Evolutionary conservation across 1,140 invertebrate genomes (phyloP), one percentile per base, ranked within the genome.

Genomic region (Aphis gossypii): DNA sequence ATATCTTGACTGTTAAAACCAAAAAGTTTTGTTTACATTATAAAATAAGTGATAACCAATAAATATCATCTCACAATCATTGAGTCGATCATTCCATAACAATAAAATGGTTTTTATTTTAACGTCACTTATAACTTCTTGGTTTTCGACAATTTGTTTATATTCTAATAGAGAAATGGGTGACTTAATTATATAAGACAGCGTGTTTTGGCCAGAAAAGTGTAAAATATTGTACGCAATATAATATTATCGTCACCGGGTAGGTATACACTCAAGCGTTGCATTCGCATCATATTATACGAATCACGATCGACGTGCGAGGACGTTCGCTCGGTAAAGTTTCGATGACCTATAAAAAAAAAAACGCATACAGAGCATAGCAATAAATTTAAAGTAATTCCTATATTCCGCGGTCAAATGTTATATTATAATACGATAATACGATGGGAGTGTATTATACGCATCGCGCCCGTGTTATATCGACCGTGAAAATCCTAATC

Each of bases 401-500:
- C 30, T 76, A 76, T 76, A 76, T 76, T 76, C 60, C 60, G 60
- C 60, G 60, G 60, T 76, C 60, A 76, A 76, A 35, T 20, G 5
- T n/a, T n/a, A 76, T 14, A 76, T 35, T 35, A 5, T 23, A 54
- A 35, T 6, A n/a, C 60, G n/a, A 35, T 76, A 76, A 60, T 68
- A n/a, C 5, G 60, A 76, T 76, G 60, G n/a, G n/a, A 76, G 60
- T 14, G n/a, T 68, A 68, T 68, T n/a, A 68, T n/a, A 68, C 11
- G 30, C 60, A 68, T 68, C 60, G 60, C 30, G 30, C 25, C 25
- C 41, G 83, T 88, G 86, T 38, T 35, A 35, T 89, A 89, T 54
- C 48, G 48, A 89, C 87, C 87, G 48, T 89, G 87, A 89, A 89
- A 89, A 54, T 38, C 48, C 41, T 89, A 20, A 76, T 76, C 4